These are phyloP conservation scores for Diaprepes abbreviatus DNA, from an alignment of 2,888 invertebrate species.

Conservation along the genomic window DNA sequence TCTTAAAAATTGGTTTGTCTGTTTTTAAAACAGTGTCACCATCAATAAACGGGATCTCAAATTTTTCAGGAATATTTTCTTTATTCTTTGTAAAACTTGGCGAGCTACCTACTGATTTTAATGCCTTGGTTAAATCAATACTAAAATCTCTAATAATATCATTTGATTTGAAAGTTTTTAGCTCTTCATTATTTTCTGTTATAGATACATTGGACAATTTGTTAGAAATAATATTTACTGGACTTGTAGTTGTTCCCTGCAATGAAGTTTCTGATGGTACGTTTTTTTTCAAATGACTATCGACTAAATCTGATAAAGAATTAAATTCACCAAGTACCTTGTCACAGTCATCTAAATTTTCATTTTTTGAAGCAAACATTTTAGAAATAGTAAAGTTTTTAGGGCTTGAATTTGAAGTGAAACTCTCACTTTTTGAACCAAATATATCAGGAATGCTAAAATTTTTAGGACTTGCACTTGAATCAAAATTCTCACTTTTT, in stretches of 20 bases:
- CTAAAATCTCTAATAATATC: conserved; percentile 51
- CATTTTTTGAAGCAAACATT: not conserved
- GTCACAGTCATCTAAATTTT: not conserved
- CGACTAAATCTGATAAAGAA: conserved; percentile 55
- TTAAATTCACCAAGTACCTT: conserved; percentile 41
- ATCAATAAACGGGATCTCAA: conserved; percentile 64
- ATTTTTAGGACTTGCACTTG: conserved; percentile 11
- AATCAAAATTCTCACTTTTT: conserved; percentile 1
- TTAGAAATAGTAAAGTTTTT: not conserved
- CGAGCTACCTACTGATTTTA: conserved; percentile 57
- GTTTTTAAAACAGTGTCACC: conserved; percentile 56
- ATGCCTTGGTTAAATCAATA: conserved; percentile 68
- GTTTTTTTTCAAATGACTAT: conserved; percentile 54
- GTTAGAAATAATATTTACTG: conserved; percentile 18
- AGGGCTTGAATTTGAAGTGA: not conserved
- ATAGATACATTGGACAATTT: conserved; percentile 31
- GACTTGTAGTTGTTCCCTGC: conserved; percentile 6
- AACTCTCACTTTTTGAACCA: not conserved
- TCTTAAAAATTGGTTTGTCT: conserved; percentile 38
- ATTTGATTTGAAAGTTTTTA: conserved; percentile 13
- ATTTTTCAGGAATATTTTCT: conserved; percentile 55
- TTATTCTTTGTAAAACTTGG: conserved; percentile 50
- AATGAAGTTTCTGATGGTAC: not conserved
- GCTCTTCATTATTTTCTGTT: conserved; percentile 7
- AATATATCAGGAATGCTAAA: conserved; percentile 36